Percentiles rank a stretch among this genome's conserved stretches.
Evolutionary conservation across 92 coral and sea anemone species (phyloP).

Genomic region (Actinostola sp.): DNA sequence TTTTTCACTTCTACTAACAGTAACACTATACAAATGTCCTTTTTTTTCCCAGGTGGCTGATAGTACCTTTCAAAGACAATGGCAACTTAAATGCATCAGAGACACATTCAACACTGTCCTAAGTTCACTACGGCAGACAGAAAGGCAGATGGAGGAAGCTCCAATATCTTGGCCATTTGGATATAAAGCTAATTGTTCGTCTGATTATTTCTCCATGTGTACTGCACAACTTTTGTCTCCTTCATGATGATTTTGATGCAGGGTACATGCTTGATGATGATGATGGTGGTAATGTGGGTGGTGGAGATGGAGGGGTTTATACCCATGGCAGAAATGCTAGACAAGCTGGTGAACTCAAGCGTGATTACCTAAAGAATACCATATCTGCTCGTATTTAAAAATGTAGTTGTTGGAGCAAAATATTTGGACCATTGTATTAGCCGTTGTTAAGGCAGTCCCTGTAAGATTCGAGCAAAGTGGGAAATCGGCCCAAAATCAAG

Average conservation of each 20-base stretch:
- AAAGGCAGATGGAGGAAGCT: too few species aligned
- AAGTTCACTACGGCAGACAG: conserved; percentile 35
- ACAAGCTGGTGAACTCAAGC: conserved; percentile 23
- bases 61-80: too few species aligned
- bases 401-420: too few species aligned
- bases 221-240: conserved; percentile 39
- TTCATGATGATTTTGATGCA: conserved; percentile 49
- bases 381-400: too few species aligned
- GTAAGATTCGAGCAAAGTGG: too few species aligned
- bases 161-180: conserved; percentile 37
- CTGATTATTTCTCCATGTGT: conserved; percentile 48
- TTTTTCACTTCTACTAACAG: too few species aligned
- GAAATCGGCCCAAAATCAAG: too few species aligned
- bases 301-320: conserved; percentile 10
- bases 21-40: background rate
- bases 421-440: too few species aligned
- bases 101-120: conserved; percentile 33
- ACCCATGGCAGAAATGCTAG: conserved; percentile 41
- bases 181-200: conserved; percentile 35
- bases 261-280: conserved; percentile 63
- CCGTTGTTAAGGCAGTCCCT: too few species aligned
- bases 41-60: conserved; percentile 25
- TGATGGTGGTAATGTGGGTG: conserved; percentile 7
- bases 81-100: conserved; percentile 24
- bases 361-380: conserved; percentile 21